These are phyloP conservation scores for Iselma pallidipennis DNA, from an alignment of 2,888 invertebrate species.

Conservation along the genomic window DNA sequence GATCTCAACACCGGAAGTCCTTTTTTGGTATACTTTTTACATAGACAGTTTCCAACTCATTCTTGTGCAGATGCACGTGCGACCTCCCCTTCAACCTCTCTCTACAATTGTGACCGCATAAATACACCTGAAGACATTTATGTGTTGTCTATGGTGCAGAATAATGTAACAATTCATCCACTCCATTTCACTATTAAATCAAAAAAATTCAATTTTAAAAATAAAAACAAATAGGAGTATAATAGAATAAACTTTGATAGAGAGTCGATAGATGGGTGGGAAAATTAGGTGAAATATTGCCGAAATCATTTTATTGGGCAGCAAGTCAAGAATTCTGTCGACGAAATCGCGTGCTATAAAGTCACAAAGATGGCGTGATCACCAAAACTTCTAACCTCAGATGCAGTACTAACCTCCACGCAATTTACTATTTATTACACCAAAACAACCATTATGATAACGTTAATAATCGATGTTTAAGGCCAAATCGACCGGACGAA, in stretches of 20 bases:
- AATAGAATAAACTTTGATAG: too few relatives aligned
- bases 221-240: neutral
- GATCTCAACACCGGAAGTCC: constrained; percentile 32
- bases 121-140: neutral
- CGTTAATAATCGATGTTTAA: neutral
- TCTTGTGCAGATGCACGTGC: constrained; percentile 26
- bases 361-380: constrained; percentile 4
- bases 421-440: neutral
- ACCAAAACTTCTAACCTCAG: constrained; percentile 1
- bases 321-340: constrained; percentile 1
- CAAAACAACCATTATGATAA: neutral
- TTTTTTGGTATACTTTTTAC: constrained; percentile 23
- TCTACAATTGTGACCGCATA: neutral
- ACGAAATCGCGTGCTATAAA: constrained; percentile 3
- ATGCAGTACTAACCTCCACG: constrained; percentile 2
- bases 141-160: neutral
- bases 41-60: constrained; percentile 14
- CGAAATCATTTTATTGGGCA: neutral
- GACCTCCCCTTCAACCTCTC: constrained; percentile 4
- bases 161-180: neutral
- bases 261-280: neutral
- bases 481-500: neutral
- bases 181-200: neutral
- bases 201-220: neutral
- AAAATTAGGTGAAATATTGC: constrained; percentile 1